A percentile compares a stretch with the other conserved stretches of the same genome.
These are phyloP conservation scores for Cheilosia vulpina DNA, from an alignment of 2,888 invertebrate species.

Conservation along the genomic window DNA sequence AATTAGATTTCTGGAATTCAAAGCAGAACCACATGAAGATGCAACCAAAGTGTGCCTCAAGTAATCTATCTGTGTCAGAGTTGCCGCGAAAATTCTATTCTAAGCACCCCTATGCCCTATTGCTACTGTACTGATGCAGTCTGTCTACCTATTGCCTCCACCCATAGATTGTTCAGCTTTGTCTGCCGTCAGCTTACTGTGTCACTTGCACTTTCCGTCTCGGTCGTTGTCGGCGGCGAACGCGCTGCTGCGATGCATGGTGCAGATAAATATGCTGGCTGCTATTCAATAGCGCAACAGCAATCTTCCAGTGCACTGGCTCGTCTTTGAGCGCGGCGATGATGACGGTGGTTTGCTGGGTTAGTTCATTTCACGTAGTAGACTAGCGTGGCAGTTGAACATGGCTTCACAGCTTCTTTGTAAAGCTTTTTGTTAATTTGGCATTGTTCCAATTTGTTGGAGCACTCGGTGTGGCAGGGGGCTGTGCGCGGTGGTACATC, in stretches of 20 bases:
- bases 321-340: slow-evolving; percentile 4
- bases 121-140: slow-evolving; percentile 4
- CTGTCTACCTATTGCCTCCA: slow-evolving; percentile 4
- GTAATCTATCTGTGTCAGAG: slow-evolving; percentile 60
- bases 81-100: slow-evolving; percentile 64
- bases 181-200: slow-evolving; percentile 69
- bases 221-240: not conserved
- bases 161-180: slow-evolving; percentile 46
- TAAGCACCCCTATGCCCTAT: slow-evolving; percentile 20
- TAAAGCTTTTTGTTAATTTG: slow-evolving; percentile 70
- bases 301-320: slow-evolving; percentile 43
- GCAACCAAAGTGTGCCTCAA: slow-evolving; percentile 19
- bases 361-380: slow-evolving; percentile 6
- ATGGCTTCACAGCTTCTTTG: slow-evolving; percentile 64
- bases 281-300: slow-evolving; percentile 23
- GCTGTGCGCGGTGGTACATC: not conserved
- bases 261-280: slow-evolving; percentile 41
- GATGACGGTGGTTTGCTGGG: not conserved
- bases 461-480: slow-evolving; percentile 27
- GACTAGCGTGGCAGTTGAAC: slow-evolving; percentile 37
- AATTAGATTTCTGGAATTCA: slow-evolving; percentile 63
- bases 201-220: slow-evolving; percentile 67
- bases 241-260: slow-evolving; percentile 8
- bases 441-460: slow-evolving; percentile 70
- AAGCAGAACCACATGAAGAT: slow-evolving; percentile 11